Evolutionary conservation across 2,113 vertebrate species (phyloP), one percentile per base, ranked within the genome.

Genomic region (Trichechus manatus): DNA sequence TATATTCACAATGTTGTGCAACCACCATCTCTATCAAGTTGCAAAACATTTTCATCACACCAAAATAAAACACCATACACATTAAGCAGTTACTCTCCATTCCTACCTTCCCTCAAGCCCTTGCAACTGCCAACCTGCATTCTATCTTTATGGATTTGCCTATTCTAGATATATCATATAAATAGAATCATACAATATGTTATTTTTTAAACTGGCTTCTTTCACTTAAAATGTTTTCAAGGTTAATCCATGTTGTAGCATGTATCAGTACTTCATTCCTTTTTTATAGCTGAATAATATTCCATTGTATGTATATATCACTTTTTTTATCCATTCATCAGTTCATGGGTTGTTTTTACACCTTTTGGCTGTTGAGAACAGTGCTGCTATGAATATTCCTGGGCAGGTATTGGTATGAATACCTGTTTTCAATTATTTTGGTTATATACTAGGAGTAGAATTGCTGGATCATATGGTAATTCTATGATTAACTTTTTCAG

Each of bases 241-340:
- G 53, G 53, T 56, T 56, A 56, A 56, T 56, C 53, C 15, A 17
- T 56, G 53, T 56, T 56, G 53, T 56, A 56, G 15, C 53, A 15
- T 56, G 53, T 56, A 56, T 91, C 27, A 74, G 64, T 42, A 80
- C 50, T 47, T 63, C 7, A 72, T 80, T 87, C 27, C 27, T 56
- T 50, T 95, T 92, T 88, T 83, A 50, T 77, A 27, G 36, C 66
- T 81, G 44, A 83, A 39, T 88, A 82, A 92, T 83, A 92, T 82
- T 82, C 23, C 77, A 74, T 77, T 59, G 17, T 83, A n/a, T 25
- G 9, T 47, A 13, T 66, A 6, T 82, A 74, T 8, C 9, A 66
- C n/a, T 87, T 66, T 75, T 14, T 78, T 79, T 61, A 84, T 36
- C 53, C 42, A 8, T 64, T 87, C n/a, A 53, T 87, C 63, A 33